Evolutionary conservation across 1,140 invertebrate species (phyloP).

Genomic region (Sminthurinus signatus): DNA sequence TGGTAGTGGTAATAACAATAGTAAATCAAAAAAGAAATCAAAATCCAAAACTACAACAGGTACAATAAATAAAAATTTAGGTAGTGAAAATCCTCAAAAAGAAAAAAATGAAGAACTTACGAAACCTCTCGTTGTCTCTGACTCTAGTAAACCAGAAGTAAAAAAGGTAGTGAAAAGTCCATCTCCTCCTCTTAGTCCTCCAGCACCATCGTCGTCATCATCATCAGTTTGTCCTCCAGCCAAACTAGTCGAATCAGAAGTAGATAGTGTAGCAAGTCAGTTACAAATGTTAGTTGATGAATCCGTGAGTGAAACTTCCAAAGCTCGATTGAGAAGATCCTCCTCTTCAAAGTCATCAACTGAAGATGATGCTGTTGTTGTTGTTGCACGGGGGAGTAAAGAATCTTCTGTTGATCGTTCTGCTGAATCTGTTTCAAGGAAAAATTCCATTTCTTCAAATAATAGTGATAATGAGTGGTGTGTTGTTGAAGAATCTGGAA

Average conservation of each 20-base stretch:
- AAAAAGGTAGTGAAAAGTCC: background rate
- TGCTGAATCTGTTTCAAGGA: too few relatives aligned
- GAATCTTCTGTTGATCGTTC: conserved; percentile 13
- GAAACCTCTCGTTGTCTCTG: too few relatives aligned
- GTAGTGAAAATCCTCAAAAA: too few relatives aligned
- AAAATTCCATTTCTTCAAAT: conserved; percentile 29
- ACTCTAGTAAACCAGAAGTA: background rate
- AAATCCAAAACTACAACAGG: background rate
- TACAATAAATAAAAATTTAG: too few relatives aligned
- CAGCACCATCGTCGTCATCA: background rate
- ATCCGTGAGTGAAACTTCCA: background rate
- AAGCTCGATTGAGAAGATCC: background rate
- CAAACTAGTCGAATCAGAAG: too few relatives aligned
- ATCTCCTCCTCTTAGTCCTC: background rate
- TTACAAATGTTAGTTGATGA: background rate
- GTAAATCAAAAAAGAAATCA: background rate
- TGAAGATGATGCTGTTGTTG: background rate
- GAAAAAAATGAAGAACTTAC: too few relatives aligned
- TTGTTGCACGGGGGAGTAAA: background rate
- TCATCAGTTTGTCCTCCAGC: background rate
- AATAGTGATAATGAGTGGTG: conserved; percentile 32
- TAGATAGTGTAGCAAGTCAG: background rate
- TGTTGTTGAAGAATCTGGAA: conserved; percentile 19
- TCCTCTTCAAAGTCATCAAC: background rate
- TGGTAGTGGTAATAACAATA: background rate